Percentiles rank a stretch among this genome's conserved stretches.
Conservation (phyloP, 2,113 vertebrate species). For the Polyodon spathula region DNA sequence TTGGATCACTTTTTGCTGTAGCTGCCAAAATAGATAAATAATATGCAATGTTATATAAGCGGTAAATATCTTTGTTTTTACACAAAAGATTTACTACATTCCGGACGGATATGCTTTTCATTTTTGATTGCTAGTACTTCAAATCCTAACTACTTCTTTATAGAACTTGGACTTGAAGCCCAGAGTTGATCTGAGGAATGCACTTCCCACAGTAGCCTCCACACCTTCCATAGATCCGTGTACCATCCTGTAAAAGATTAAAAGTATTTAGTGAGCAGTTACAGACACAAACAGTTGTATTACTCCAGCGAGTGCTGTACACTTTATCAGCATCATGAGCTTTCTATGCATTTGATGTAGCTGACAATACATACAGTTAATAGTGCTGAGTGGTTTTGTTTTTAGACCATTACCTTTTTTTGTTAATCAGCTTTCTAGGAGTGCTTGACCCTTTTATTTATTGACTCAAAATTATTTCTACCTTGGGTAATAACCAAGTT, state of each 20-base stretch:
- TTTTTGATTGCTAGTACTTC: conserved; percentile 12
- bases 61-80: too few relatives aligned
- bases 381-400: too few relatives aligned
- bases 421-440: too few relatives aligned
- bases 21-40: conserved; percentile 33
- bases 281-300: not conserved
- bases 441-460: too few relatives aligned
- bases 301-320: not conserved
- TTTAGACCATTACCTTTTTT: too few relatives aligned
- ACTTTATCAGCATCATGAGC: too few relatives aligned
- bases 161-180: conserved; percentile 73
- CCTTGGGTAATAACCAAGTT: too few relatives aligned
- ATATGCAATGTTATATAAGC: too few relatives aligned
- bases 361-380: too few relatives aligned
- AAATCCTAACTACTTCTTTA: conserved; percentile 33
- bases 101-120: conserved; percentile 21
- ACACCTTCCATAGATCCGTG: conserved; percentile 86
- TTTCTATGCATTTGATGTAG: too few relatives aligned
- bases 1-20: conserved; percentile 16
- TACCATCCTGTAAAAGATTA: conserved; percentile 67
- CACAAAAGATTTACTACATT: not conserved
- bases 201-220: conserved; percentile 95
- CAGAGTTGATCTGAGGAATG: conserved; percentile 66
- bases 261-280: conserved; percentile 5
- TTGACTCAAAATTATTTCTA: too few relatives aligned